Conservation (phyloP, 1,140 invertebrate genomes). For the Cherax quadricarinatus region DNA sequence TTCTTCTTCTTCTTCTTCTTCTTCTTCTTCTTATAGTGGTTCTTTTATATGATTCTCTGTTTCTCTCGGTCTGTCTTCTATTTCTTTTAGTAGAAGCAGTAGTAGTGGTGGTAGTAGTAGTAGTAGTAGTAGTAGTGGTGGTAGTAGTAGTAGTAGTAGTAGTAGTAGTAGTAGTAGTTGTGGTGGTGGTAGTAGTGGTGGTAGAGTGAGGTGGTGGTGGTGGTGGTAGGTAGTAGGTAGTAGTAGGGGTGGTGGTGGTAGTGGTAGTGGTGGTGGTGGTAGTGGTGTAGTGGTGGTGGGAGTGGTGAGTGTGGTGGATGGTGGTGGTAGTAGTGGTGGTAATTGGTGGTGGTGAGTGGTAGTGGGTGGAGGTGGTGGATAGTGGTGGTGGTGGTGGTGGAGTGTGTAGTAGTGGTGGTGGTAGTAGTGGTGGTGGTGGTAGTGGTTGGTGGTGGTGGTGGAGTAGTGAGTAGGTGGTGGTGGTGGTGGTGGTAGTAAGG, state of each 20-base stretch:
- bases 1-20: background rate
- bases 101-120: background rate
- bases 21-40: background rate
- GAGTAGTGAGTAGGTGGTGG: too few species aligned
- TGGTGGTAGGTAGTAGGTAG: too few species aligned
- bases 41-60: too few species aligned
- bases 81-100: background rate
- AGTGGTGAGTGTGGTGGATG: too few species aligned
- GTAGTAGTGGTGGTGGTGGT: background rate
- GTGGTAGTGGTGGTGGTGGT: too few species aligned
- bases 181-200: constrained; percentile 1
- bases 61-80: too few species aligned
- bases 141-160: background rate
- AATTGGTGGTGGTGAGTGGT: background rate
- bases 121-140: too few species aligned
- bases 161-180: constrained; percentile 21
- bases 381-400: background rate
- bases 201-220: background rate
- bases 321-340: too few species aligned
- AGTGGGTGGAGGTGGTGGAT: background rate
- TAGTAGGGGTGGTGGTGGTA: too few species aligned
- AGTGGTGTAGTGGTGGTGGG: too few species aligned
- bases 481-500: background rate
- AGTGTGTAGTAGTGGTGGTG: constrained; percentile 14
- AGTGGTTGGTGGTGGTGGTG: too few species aligned